Base-by-base conservation (phyloP, 2,888 invertebrate species). In the Callimorpha dominula region DNA sequence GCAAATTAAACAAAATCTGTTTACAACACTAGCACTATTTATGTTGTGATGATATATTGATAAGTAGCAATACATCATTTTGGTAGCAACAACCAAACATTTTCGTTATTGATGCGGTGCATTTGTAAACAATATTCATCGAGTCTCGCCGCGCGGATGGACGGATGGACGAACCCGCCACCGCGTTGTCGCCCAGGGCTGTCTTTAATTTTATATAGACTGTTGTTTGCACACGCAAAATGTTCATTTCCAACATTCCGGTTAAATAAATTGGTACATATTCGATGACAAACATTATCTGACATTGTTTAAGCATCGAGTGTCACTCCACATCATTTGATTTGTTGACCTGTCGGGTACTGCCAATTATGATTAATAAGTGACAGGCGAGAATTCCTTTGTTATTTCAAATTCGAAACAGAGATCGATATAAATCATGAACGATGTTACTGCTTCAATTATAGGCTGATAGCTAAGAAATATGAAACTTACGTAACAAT, bases 61-160 rank as follows among this genome's bases (percentile, higher is more conserved):
- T 77, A 80, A 76, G 78, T 81, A 80, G 75, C 85, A 69, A 82
- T 81, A 82, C 85, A 87, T 89, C 85, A 86, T 84, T 85, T 79
- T 82, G 86, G 81, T 84, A 79, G 85, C 85, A 87, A 88, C 88
- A 88, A 88, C 77, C 90, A 91, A 91, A 90, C 84, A 89, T 87
- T 88, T 85, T 85, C 85, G 88, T 91, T 91, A 93, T 91, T 89
- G 88, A 92, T 90, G 89, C 79, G 85, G 84, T 90, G 88, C 89
- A 92, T 93, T 92, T 89, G 90, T 90, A 92, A 92, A 92, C 90
- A 92, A 92, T 90, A 90, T 90, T 89, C 89, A 87, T 87, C 79
- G 86, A 78, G 78, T 84, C 79, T 77, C 69, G 81, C 83, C 80
- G 78, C 79, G 83, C 82, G 85, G 82, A 85, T 80, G 85, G 84